Conservation (phyloP, 1,140 invertebrate genomes). For the Magallana ariakensis region DNA sequence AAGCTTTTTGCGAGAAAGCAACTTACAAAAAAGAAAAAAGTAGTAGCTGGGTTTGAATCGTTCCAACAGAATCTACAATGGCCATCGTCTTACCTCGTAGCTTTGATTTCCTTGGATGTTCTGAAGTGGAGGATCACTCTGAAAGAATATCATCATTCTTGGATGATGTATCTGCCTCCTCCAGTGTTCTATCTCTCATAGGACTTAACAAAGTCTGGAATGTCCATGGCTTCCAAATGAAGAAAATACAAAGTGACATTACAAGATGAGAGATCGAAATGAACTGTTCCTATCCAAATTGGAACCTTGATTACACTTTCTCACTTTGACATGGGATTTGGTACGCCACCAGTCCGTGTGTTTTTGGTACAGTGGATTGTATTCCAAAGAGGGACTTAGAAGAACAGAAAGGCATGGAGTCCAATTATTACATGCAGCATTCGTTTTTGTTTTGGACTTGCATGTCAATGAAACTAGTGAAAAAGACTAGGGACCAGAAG, state of each 20-base stretch:
- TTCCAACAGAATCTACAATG: not conserved
- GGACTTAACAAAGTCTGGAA: not conserved
- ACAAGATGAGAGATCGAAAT: not conserved
- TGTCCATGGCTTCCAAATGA: not conserved
- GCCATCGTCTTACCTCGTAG: slow-evolving; percentile 10
- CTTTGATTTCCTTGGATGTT: not conserved
- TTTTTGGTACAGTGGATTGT: too few relatives aligned
- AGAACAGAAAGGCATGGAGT: not conserved
- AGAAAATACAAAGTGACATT: slow-evolving; percentile 6
- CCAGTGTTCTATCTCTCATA: not conserved
- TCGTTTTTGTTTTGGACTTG: too few relatives aligned
- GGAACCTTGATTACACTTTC: not conserved
- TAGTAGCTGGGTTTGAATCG: not conserved
- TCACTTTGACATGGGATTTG: not conserved
- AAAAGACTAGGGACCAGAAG: too few relatives aligned
- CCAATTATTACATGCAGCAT: too few relatives aligned
- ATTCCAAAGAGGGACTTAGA: not conserved
- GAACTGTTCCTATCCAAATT: slow-evolving; percentile 12
- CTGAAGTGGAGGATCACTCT: not conserved
- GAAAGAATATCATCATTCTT: not conserved
- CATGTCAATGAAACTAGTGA: too few relatives aligned
- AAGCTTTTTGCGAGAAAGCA: not conserved
- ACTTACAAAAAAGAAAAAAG: not conserved
- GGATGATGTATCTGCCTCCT: not conserved
- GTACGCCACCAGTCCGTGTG: not conserved